A percentile compares a stretch with the other conserved stretches of the same genome.
phyloP scores from a whole-genome alignment of 2,113 vertebrate species.

The Chloropsis cyanopogon region DNA sequence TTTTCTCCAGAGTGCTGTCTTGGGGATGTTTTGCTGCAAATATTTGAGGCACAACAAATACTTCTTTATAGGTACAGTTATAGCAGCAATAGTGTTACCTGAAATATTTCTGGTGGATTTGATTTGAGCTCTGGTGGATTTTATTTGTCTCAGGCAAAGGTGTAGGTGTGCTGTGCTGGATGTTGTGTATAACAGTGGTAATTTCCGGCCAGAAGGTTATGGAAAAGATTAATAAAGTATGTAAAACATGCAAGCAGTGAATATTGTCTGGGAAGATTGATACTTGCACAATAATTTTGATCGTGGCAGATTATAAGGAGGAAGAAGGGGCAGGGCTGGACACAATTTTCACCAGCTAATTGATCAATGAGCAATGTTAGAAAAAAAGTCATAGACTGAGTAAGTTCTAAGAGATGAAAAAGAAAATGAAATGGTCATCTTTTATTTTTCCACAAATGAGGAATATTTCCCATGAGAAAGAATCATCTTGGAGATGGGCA shows the following conservation, averaged over 20 bases:
- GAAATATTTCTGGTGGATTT: neutral
- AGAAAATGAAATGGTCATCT: neutral
- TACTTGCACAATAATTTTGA: neutral
- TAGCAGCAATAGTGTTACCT: neutral
- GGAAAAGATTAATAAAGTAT: neutral
- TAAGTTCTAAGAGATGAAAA: neutral
- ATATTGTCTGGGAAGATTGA: neutral
- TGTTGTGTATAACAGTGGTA: neutral
- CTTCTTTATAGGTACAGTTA: neutral
- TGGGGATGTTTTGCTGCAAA: neutral
- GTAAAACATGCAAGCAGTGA: neutral
- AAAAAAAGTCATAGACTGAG: neutral
- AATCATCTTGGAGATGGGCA: neutral
- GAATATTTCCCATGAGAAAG: neutral
- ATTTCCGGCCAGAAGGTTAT: neutral
- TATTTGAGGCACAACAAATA: neutral
- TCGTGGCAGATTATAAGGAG: neutral
- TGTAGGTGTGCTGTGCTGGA: neutral
- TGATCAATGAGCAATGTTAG: neutral
- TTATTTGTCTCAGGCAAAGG: neutral
- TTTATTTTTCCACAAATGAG: neutral
- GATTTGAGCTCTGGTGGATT: neutral
- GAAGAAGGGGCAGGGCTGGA: neutral
- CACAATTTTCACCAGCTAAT: neutral
- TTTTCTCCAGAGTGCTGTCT: neutral